phyloP scores from a whole-genome alignment of 1,140 invertebrate species.

The Delia radicum region DNA sequence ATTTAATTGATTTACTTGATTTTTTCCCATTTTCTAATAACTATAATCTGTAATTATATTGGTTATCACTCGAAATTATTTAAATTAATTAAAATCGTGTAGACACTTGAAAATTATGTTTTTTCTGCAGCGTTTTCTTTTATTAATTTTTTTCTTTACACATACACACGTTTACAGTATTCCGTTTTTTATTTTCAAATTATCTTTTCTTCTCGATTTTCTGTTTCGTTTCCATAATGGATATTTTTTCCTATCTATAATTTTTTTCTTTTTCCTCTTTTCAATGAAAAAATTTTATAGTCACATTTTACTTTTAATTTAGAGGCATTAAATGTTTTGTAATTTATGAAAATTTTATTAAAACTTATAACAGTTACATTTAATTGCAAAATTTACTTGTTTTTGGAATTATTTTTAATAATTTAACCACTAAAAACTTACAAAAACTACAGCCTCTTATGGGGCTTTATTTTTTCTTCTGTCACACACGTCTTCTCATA shows the following conservation, averaged over 20 bases:
- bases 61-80: too few relatives aligned
- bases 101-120: background rate
- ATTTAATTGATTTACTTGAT: too few relatives aligned
- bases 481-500: background rate
- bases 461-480: slow-evolving; percentile 16
- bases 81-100: too few relatives aligned
- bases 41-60: too few relatives aligned
- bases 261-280: background rate
- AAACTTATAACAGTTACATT: background rate
- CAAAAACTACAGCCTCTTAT: slow-evolving; percentile 7
- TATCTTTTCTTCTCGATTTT: background rate
- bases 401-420: background rate
- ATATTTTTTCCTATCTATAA: background rate
- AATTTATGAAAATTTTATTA: background rate
- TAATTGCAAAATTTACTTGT: background rate
- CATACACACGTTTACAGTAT: background rate
- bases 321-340: background rate
- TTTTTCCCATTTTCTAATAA: too few relatives aligned
- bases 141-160: background rate
- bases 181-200: background rate
- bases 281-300: background rate
- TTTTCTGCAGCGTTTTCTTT: background rate
- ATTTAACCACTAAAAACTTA: slow-evolving; percentile 20
- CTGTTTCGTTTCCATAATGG: background rate
- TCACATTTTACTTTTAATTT: background rate